Conservation (phyloP, 2,113 vertebrate species). For the Aldabrachelys gigantea region DNA sequence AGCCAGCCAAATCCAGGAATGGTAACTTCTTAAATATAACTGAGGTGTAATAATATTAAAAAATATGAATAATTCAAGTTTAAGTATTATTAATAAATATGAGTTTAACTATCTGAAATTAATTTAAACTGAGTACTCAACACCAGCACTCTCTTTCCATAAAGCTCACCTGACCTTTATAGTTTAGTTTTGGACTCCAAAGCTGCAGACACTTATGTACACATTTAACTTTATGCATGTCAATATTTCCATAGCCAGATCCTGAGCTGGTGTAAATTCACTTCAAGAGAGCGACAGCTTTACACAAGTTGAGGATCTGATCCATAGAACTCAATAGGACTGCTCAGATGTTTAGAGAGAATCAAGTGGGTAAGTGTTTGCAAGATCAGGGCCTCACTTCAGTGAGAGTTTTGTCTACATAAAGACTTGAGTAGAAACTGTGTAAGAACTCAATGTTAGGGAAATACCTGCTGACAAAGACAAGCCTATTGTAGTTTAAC, state of each 20-base stretch:
- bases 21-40: conserved; percentile 48
- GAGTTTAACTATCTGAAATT: conserved; percentile 30
- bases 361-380: not conserved
- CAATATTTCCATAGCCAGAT: not conserved
- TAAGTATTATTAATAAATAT: conserved; percentile 36
- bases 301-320: conserved; percentile 15
- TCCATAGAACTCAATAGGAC: not conserved
- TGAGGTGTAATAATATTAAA: conserved; percentile 47
- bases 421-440: not conserved
- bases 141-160: not conserved
- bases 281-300: conserved; percentile 19
- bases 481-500: not conserved
- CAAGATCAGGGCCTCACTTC: not conserved
- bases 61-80: too few species aligned
- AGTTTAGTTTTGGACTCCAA: not conserved
- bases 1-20: conserved; percentile 41
- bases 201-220: not conserved
- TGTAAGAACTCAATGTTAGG: not conserved
- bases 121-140: conserved; percentile 38
- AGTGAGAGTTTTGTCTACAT: conserved; percentile 11
- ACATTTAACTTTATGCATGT: not conserved
- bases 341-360: conserved; percentile 7
- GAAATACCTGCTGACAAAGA: not conserved
- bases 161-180: conserved; percentile 22
- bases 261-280: conserved; percentile 46